Evolutionary conservation across 2,888 invertebrate species (phyloP), one percentile per base, ranked within the genome.

Genomic region (Thecocarcelia acutangulata): DNA sequence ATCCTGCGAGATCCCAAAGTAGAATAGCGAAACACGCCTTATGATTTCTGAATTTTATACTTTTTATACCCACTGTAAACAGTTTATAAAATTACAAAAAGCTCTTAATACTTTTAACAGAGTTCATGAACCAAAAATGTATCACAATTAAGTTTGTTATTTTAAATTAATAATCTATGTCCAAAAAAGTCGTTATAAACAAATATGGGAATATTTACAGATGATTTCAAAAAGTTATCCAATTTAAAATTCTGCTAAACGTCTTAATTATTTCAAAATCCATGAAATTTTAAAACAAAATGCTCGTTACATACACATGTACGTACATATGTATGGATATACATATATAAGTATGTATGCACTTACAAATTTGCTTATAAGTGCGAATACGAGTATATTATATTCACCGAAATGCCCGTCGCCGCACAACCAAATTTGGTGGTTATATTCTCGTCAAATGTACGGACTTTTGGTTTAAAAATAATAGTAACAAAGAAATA

Each of bases 221-320:
- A 42, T 80, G 74, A 63, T 69, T 42, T 11, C 61, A 37, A 37
- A 59, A 17, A 66, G 44, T 59, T 59, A 13, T 17, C 11, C 17
- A 21, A 40, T 80, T 74, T 64, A 64, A 58, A 21, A 56, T 52
- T 75, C 54, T 0, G 37, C 6, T 17, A 70, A 74, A 75, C 58
- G 9, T 52, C 74, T 58, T 75, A 74, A 80, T 80, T 80, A 70
- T 64, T 64, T 70, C 37, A n/a, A 37, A 70, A 80, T 64, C n/a
- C 52, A 19, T 13, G 19, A 50, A 64, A 24, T 48, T 48, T 46
- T 28, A 5, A 33, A 33, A 33, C 8, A 33, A 33, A 33, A 33
- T 8, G 33, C 8, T 8, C 9, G 9, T 9, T 33, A 15, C 15
- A 33, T 54, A 63, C 28, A 54, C n/a, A 50, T 54, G 19, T n/a